A percentile compares a stretch with the other conserved stretches of the same genome.
These are phyloP conservation scores for Borostomias antarcticus DNA, from an alignment of 2,797 vertebrate species.

Conservation along the genomic window DNA sequence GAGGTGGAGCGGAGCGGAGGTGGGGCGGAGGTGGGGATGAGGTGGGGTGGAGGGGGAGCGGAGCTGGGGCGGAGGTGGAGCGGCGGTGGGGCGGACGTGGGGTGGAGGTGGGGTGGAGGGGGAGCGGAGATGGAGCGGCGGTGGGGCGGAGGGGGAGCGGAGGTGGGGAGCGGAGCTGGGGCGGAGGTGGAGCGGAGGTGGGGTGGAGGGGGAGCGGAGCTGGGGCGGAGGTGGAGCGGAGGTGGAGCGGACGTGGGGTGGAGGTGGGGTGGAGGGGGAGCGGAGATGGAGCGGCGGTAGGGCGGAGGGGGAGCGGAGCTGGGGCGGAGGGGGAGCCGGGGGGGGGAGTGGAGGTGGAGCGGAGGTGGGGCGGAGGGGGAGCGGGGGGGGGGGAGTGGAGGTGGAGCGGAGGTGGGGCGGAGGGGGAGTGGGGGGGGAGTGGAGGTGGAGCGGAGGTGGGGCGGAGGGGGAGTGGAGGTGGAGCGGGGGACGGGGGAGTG, in stretches of 20 bases:
- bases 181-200: slow-evolving; percentile 21
- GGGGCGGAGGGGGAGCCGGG: background rate
- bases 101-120: no score
- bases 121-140: no score
- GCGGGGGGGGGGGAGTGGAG: background rate
- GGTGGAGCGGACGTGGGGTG: background rate
- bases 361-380: no score
- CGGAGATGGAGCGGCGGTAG: slow-evolving; percentile 1
- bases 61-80: background rate
- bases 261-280: slow-evolving; percentile 1
- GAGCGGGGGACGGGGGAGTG: background rate
- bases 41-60: background rate
- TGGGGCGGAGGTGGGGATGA: slow-evolving; percentile 13
- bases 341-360: background rate
- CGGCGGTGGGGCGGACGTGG: no score
- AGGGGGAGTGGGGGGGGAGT: no score
- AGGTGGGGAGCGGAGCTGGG: background rate
- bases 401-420: no score
- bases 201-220: background rate
- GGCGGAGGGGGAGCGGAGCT: background rate
- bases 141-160: slow-evolving; percentile 27
- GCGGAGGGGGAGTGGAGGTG: background rate
- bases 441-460: no score
- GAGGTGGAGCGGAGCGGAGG: background rate
- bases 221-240: slow-evolving; percentile 28